Percentiles rank a stretch among this genome's conserved stretches.
phyloP scores from a whole-genome alignment of 2,113 vertebrate genomes.

The Cariama cristata region DNA sequence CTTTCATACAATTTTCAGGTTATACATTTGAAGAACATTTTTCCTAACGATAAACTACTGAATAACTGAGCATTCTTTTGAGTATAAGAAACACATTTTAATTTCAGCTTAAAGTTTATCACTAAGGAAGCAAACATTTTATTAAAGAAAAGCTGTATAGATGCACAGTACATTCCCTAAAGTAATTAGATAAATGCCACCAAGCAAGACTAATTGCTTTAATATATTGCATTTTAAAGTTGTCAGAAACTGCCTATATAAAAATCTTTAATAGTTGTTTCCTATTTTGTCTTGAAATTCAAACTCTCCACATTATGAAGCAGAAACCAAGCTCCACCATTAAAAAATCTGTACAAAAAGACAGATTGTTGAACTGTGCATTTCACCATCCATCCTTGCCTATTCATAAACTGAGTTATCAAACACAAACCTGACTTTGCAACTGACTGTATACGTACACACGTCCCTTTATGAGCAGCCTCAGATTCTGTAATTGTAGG shows the following conservation, averaged over 20 bases:
- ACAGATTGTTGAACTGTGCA: not conserved
- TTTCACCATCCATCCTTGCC: not conserved
- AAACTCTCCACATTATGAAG: not conserved
- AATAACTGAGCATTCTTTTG: not conserved
- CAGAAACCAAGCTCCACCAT: not conserved
- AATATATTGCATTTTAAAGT: not conserved
- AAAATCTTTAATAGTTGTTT: not conserved
- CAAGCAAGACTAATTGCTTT: not conserved
- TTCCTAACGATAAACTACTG: not conserved
- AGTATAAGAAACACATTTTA: not conserved
- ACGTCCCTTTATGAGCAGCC: not conserved
- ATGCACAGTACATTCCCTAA: not conserved
- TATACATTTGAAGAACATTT: not conserved
- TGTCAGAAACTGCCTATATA: not conserved
- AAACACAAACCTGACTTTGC: not conserved
- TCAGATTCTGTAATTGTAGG: not conserved
- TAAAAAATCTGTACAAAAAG: not conserved
- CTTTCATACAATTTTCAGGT: not conserved
- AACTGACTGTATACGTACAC: not conserved
- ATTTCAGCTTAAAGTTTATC: not conserved
- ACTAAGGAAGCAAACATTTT: not conserved
- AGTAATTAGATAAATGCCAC: not conserved
- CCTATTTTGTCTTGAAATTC: not conserved
- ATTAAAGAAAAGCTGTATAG: not conserved
- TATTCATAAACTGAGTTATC: fast-evolving